These are phyloP conservation scores for Scomber scombrus DNA, from an alignment of 2,113 vertebrate species.

Conservation along the genomic window DNA sequence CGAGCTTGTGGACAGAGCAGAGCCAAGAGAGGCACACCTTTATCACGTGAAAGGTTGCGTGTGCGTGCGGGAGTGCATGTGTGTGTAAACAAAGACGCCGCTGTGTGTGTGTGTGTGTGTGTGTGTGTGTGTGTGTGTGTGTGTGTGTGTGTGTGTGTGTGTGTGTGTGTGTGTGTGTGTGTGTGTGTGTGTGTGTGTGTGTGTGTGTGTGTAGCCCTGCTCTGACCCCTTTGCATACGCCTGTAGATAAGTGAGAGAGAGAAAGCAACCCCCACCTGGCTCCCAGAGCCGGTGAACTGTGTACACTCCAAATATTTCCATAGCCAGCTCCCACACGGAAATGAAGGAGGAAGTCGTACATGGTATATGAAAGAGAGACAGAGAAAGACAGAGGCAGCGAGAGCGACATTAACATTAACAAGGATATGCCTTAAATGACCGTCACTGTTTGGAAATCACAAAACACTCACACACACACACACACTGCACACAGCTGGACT, in stretches of 20 bases:
- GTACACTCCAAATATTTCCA: conserved; percentile 87
- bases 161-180: conserved; percentile 71
- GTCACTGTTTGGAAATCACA: neutral
- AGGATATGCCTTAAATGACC: neutral
- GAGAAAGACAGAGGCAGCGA: conserved; percentile 1
- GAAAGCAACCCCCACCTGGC: conserved; percentile 59
- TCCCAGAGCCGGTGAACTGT: conserved; percentile 73
- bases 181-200: conserved; percentile 66
- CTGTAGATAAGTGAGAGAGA: conserved; percentile 79
- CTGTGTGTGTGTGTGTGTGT: conserved; percentile 30
- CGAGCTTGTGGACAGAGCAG: conserved; percentile 51
- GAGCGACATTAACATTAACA: conserved; percentile 1
- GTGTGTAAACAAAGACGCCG: conserved; percentile 23
- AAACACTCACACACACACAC: neutral
- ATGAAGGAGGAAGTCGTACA: conserved; percentile 73
- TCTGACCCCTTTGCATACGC: conserved; percentile 84
- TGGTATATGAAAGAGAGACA: conserved; percentile 30
- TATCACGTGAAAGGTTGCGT: conserved; percentile 59
- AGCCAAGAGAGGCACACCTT: conserved; percentile 72
- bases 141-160: conserved; percentile 72
- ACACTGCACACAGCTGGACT: neutral
- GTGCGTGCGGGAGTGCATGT: conserved; percentile 31
- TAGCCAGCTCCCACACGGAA: conserved; percentile 73
- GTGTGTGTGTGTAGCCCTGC: conserved; percentile 71
- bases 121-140: conserved; percentile 12